phyloP scores from a whole-genome alignment of 2,113 vertebrate species.

The Anser cygnoides region DNA sequence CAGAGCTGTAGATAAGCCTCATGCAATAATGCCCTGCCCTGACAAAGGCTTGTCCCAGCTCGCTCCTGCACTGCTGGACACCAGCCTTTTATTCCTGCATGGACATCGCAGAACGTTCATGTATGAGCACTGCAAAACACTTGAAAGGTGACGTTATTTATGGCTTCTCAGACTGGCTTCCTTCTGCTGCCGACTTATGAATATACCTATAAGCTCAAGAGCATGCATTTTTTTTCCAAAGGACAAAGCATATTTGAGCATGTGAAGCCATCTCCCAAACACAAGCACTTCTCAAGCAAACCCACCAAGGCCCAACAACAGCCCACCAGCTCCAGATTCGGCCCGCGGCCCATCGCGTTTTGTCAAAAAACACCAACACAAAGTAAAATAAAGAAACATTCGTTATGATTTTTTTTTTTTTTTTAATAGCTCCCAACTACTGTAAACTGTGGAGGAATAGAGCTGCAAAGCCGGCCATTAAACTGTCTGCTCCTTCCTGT shows the following conservation, averaged over 20 bases:
- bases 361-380: conserved; percentile 31
- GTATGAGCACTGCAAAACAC: neutral
- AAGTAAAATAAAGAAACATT: conserved; percentile 72
- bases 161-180: neutral
- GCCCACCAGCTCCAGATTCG: neutral
- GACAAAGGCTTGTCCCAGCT: neutral
- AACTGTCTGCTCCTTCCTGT: conserved; percentile 84
- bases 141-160: neutral
- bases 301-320: neutral
- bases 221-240: neutral
- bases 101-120: neutral
- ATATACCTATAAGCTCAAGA: neutral
- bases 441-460: conserved; percentile 75
- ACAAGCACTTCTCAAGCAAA: neutral
- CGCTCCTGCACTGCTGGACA: neutral
- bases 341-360: neutral
- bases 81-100: neutral
- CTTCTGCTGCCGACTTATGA: neutral
- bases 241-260: neutral
- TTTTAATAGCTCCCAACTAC: conserved; percentile 64
- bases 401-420: conserved; percentile 52
- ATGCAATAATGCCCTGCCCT: neutral
- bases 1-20: neutral
- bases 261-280: neutral
- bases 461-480: conserved; percentile 81